These are phyloP conservation scores for Phoeniculus purpureus DNA, from an alignment of 2,797 vertebrate genomes.

Conservation along the genomic window DNA sequence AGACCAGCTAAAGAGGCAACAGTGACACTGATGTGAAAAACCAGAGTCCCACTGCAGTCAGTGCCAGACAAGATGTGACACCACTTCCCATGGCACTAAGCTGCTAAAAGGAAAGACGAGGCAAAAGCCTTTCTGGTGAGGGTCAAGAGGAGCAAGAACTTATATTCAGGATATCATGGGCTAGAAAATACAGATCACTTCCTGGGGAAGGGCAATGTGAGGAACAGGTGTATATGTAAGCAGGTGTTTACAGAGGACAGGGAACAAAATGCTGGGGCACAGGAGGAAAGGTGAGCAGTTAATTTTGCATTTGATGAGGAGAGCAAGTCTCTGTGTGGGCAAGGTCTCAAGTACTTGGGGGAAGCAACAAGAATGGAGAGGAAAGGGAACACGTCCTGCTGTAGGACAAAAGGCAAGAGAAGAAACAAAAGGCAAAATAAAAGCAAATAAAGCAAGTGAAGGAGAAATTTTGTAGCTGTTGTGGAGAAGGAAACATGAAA, in stretches of 20 bases:
- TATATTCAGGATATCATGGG: neutral
- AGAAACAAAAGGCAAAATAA: neutral
- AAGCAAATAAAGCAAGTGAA: neutral
- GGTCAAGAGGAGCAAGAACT: neutral
- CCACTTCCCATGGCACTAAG: neutral
- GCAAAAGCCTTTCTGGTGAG: neutral
- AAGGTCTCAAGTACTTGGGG: neutral
- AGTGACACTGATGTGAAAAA: neutral
- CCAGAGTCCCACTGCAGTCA: neutral
- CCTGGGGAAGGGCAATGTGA: neutral
- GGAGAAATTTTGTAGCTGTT: neutral
- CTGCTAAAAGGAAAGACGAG: neutral
- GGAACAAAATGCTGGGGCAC: neutral
- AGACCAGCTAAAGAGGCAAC: neutral
- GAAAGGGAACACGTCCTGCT: neutral
- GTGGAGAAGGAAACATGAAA: neutral
- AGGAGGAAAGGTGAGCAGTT: neutral
- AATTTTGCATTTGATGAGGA: neutral
- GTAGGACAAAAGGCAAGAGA: neutral
- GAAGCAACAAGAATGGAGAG: neutral
- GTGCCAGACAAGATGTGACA: neutral
- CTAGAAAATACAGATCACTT: neutral
- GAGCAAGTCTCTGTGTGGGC: neutral
- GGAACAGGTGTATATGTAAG: neutral
- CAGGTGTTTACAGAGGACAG: neutral